Evolutionary conservation across 2,113 vertebrate genomes (phyloP).

Genomic region (Toxotes jaculatrix): DNA sequence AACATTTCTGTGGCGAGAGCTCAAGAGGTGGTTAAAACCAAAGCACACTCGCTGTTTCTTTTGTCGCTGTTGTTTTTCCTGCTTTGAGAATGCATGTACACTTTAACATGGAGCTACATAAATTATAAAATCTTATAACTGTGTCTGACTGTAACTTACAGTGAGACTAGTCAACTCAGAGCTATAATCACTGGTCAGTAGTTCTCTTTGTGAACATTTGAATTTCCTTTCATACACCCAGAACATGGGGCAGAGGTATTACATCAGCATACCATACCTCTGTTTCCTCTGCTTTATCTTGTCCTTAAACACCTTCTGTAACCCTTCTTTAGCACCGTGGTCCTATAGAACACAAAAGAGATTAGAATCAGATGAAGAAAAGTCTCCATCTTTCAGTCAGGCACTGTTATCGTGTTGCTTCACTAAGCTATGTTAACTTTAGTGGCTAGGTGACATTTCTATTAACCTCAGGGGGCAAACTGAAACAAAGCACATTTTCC

Average conservation of each 20-base stretch:
- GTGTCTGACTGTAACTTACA: too few relatives aligned
- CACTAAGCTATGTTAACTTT: constrained; percentile 63
- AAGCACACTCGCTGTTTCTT: not conserved
- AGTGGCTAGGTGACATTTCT: constrained; percentile 73
- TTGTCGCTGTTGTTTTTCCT: not conserved
- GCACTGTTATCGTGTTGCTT: constrained; percentile 48
- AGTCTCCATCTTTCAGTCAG: constrained; percentile 59
- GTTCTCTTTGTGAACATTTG: not conserved
- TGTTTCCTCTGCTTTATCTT: constrained; percentile 66
- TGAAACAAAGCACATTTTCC: constrained; percentile 60
- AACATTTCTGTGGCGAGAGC: not conserved
- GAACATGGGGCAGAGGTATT: not conserved
- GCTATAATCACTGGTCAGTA: too few relatives aligned
- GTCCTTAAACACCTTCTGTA: constrained; percentile 62
- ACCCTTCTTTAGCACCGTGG: constrained; percentile 59
- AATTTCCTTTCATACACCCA: not conserved
- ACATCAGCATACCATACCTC: constrained; percentile 65
- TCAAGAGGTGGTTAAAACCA: not conserved
- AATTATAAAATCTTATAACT: too few relatives aligned
- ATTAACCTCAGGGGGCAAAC: constrained; percentile 72
- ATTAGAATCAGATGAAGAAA: constrained; percentile 63
- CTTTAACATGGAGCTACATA: not conserved
- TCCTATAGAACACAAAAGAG: constrained; percentile 66
- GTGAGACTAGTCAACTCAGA: too few relatives aligned
- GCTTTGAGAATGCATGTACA: not conserved